Evolutionary conservation across 2,888 invertebrate species (phyloP), one percentile per base, ranked within the genome.

Genomic region (Watsonalla binaria): DNA sequence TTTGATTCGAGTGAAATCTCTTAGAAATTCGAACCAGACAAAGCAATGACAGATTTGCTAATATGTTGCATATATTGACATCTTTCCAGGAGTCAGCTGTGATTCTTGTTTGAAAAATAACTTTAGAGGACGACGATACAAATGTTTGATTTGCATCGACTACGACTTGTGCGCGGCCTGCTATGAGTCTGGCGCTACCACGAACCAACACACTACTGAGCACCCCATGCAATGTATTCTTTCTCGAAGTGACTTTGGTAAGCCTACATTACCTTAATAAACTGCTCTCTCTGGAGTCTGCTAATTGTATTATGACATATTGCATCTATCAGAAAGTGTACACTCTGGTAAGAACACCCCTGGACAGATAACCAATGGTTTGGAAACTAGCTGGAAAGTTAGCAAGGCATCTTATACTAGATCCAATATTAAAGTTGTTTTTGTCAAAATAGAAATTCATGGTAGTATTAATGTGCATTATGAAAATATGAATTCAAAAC

Each of bases 211-310:
- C 89, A 95, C 96, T 69, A 95, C 96, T 73, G 98, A 98, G 88
- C 99, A 99, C 92, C 98, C 99, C 57, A 98, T 99, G 97, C 99
- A 99, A 92, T 99, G 99, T 89, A 98, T 99, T 77, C 94, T 99
- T 80, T 98, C 99, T 70, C 94, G 98, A 90, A 94, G 96, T 86
- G 99, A 99, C 92, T 98, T 97, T 93, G 98, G 96, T 96, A 89
- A 92, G 89, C 56, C 58, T 58, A 45, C 54, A 56, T 33, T 34
- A 50, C 24, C 24, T 4, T 24, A 2, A 24, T 24, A 24, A 24
- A 24, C 4, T 24, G 24, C 24, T 24, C 4, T 24, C 24, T 24
- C 24, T 24, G 24, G 24, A 24, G 24, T 24, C 24, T 24, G 24
- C 24, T 24, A 24, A 24, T 24, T 24, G 24, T 24, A 24, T 24